A percentile compares a stretch with the other conserved stretches of the same genome.
phyloP scores from a whole-genome alignment of 2,888 invertebrate genomes.

The Sinopyrophorus schimmeli region DNA sequence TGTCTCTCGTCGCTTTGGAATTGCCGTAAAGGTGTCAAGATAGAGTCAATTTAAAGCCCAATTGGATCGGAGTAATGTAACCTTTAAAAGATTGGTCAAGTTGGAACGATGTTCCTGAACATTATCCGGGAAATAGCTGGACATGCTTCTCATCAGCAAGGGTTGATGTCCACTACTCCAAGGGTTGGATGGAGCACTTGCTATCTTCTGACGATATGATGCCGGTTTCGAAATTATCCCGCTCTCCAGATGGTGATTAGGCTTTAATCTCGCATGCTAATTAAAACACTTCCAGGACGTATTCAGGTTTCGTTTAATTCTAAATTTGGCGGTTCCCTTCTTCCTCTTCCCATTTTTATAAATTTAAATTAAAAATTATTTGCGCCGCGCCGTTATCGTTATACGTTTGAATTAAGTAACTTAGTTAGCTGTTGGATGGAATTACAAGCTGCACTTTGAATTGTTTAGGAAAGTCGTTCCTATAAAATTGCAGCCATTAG shows the following conservation, averaged over 20 bases:
- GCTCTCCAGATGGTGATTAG: conserved; percentile 37
- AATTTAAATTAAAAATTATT: too few relatives aligned
- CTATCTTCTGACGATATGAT: conserved; percentile 19
- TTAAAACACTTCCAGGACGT: conserved; percentile 30
- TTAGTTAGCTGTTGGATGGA: conserved; percentile 4
- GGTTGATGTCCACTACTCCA: conserved; percentile 26
- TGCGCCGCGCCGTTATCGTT: too few relatives aligned
- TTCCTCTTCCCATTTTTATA: too few relatives aligned
- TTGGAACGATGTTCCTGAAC: conserved; percentile 51
- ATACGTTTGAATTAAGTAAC: too few relatives aligned
- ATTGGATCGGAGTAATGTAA: conserved; percentile 56
- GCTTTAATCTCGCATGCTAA: conserved; percentile 42
- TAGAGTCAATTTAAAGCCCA: conserved; percentile 56
- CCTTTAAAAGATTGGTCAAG: conserved; percentile 55
- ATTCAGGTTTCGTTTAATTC: conserved; percentile 5
- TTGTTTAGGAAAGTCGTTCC: conserved; percentile 17
- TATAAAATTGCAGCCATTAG: conserved; percentile 18
- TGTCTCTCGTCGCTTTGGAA: conserved; percentile 38
- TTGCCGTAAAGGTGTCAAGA: conserved; percentile 56
- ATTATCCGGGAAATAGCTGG: conserved; percentile 48
- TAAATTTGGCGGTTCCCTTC: too few relatives aligned
- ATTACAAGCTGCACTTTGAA: conserved; percentile 15
- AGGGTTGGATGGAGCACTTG: conserved; percentile 18
- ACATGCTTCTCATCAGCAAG: conserved; percentile 40
- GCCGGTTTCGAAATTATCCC: conserved; percentile 36